Conservation (phyloP, 2,888 invertebrate species). For the Cataglyphis cursor region DNA sequence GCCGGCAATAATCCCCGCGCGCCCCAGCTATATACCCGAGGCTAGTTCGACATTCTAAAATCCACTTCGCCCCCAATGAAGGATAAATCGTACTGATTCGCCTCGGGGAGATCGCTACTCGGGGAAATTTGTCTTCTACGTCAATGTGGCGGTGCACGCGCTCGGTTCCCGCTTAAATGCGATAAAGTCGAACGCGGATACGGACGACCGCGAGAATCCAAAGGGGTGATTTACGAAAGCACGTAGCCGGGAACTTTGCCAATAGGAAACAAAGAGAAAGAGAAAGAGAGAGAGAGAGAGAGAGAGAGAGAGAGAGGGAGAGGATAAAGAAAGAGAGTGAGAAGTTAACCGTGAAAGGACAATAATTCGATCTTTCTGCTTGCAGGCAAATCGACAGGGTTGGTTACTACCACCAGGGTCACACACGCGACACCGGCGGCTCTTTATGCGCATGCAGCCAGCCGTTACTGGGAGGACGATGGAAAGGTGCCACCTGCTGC, state of each 20-base stretch:
- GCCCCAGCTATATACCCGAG: neutral
- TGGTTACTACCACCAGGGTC: constrained; percentile 93
- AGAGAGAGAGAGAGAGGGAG: neutral
- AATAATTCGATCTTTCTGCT: constrained; percentile 52
- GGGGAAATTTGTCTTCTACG: constrained; percentile 52
- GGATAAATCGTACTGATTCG: constrained; percentile 54
- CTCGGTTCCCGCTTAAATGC: constrained; percentile 40
- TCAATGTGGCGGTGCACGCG: constrained; percentile 34
- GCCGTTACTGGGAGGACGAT: constrained; percentile 93
- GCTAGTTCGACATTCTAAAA: constrained; percentile 40
- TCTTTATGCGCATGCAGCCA: constrained; percentile 92
- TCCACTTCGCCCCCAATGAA: constrained; percentile 48
- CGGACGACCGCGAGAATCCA: constrained; percentile 58
- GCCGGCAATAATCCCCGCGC: constrained; percentile 39
- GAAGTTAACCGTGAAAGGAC: constrained; percentile 10
- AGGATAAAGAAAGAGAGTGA: neutral
- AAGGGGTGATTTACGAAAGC: constrained; percentile 64
- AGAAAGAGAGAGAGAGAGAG: neutral
- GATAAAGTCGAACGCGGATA: constrained; percentile 56
- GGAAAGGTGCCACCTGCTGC: constrained; percentile 91
- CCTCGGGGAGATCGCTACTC: constrained; percentile 27
- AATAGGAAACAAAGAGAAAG: constrained; percentile 2
- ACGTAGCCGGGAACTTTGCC: constrained; percentile 38
- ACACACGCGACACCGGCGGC: constrained; percentile 94
- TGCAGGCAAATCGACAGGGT: constrained; percentile 92